Evolutionary conservation across 2,113 vertebrate species (phyloP), one percentile per base, ranked within the genome.

Genomic region (Takifugu flavidus): DNA sequence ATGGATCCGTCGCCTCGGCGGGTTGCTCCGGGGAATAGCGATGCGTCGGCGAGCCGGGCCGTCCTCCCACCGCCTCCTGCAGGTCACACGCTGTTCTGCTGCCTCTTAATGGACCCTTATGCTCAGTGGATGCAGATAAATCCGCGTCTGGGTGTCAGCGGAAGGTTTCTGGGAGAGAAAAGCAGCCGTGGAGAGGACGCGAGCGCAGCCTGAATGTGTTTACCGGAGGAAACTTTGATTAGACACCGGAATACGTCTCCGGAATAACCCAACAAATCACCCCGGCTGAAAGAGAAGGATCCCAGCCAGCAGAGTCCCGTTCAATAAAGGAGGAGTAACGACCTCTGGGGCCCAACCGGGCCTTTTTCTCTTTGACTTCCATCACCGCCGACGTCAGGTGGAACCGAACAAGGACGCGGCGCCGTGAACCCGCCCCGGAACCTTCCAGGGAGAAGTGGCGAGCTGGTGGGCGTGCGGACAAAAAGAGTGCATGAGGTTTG

Each of bases 221-320:
- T 20, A 20, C 20, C 20, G 20, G 20, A 20, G 20, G 20, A 20
- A 20, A 20, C 20, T 20, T 20, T 20, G 20, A 20, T 20, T 20
- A 20, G 20, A 20, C 20, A 20, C 20, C 20, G 20, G 20, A 20
- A 20, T 20, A 88, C 78, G 75, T 74, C 74, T 61, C 45, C 55
- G 59, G 74, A 86, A 86, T 83, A 87, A 88, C 82, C 73, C 74
- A 74, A 82, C 84, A 85, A 86, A 88, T 87, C 82, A 82, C 62
- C 14, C n/a, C 46, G 12, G 65, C 55, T 65, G 64, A 74, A 65
- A 20, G 20, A 20, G 20, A 20, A 85, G 54, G 63, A 75, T 55
- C 58, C 59, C 58, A 85, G 70, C 79, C 77, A 87, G 80, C 68
- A 70, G 70, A 68, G 72, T 83, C 29, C 63, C 46, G 74, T 75